Evolutionary conservation across 2,888 invertebrate genomes (phyloP).

Genomic region (Agrotis clavis): DNA sequence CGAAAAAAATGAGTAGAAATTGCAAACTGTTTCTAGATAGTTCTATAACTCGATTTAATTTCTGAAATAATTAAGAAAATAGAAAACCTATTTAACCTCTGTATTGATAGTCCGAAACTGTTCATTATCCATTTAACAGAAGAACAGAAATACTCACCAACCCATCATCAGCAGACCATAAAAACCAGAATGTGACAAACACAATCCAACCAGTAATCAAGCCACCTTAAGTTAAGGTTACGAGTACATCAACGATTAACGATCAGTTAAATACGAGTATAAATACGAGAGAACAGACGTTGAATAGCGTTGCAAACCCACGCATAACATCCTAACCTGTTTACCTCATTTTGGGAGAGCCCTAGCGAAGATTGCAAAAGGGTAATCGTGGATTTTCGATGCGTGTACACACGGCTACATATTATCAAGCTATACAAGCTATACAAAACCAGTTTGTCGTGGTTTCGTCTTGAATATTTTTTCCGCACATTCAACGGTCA

Average conservation of each 20-base stretch:
- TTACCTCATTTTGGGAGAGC: slow-evolving; percentile 40
- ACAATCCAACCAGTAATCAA: neutral
- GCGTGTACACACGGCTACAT: neutral
- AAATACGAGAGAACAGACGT: neutral
- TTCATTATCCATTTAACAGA: neutral
- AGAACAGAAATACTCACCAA: neutral
- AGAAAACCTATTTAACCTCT: no score
- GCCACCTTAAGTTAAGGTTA: neutral
- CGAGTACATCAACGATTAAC: slow-evolving; percentile 15
- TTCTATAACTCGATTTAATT: no score
- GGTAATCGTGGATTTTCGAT: slow-evolving; percentile 17
- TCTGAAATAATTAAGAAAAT: neutral
- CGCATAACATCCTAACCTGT: slow-evolving; percentile 39
- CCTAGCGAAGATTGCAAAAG: slow-evolving; percentile 18
- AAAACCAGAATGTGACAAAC: neutral
- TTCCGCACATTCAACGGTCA: no score
- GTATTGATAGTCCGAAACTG: neutral
- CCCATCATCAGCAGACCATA: no score
- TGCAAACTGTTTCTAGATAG: no score
- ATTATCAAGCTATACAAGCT: no score
- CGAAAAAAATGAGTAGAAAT: no score
- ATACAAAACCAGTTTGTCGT: no score
- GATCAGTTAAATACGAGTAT: slow-evolving; percentile 19
- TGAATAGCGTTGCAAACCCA: slow-evolving; percentile 20
- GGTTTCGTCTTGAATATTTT: no score